Evolutionary conservation across 2,113 vertebrate genomes (phyloP).

Genomic region (Brachionichthys hirsutus): DNA sequence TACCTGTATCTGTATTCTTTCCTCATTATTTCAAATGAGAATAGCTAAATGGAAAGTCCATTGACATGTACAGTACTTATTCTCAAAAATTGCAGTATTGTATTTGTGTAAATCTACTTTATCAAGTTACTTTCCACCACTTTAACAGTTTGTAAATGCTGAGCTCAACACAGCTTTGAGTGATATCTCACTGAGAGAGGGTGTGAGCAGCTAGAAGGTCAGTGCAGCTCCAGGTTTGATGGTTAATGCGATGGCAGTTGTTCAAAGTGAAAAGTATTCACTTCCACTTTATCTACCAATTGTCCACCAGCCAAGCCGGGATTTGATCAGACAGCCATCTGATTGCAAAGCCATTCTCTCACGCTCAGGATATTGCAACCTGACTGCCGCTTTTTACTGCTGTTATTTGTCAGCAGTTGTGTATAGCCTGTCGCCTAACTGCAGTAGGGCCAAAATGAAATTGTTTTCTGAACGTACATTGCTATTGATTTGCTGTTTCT

Average conservation of each 20-base stretch:
- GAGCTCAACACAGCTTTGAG: constrained; percentile 10
- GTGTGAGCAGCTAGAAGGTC: constrained; percentile 38
- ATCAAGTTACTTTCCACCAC: not conserved
- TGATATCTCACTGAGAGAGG: constrained; percentile 9
- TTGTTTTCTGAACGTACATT: not conserved
- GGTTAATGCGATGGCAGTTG: constrained; percentile 54
- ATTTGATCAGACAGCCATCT: constrained; percentile 58
- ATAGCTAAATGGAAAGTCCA: too few relatives aligned
- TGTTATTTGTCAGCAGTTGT: constrained; percentile 26
- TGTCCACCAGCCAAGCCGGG: constrained; percentile 30
- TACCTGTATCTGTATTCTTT: too few relatives aligned
- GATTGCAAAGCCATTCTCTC: constrained; percentile 52
- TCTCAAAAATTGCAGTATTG: too few relatives aligned
- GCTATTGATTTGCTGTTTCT: constrained; percentile 17
- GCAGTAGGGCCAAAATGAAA: not conserved
- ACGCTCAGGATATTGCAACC: constrained; percentile 32
- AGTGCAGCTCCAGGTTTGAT: constrained; percentile 47
- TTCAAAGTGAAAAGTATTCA: constrained; percentile 50
- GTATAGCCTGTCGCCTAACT: constrained; percentile 11
- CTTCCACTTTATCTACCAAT: constrained; percentile 52
- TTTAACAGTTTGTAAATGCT: constrained; percentile 14
- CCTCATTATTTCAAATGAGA: too few relatives aligned
- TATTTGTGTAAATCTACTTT: not conserved
- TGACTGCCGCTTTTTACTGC: constrained; percentile 35
- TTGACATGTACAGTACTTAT: too few relatives aligned